A percentile compares a stretch with the other conserved stretches of the same genome.
Conservation (phyloP, 2,888 invertebrate species). For the Leistus spinibarbis region DNA sequence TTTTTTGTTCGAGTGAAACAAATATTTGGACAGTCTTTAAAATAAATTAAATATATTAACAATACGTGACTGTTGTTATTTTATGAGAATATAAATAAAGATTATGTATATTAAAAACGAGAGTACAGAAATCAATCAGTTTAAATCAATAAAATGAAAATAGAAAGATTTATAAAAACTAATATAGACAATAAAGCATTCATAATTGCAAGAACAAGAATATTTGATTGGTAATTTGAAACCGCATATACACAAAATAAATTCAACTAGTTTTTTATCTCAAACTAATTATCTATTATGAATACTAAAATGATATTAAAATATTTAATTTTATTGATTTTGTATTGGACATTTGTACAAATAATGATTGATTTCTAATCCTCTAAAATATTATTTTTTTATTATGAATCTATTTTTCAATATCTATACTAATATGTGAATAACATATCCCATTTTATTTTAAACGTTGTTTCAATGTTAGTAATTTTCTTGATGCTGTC, state of each 20-base stretch:
- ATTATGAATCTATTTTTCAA: constrained; percentile 2
- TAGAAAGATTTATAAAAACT: neutral
- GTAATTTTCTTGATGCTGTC: neutral
- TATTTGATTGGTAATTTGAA: neutral
- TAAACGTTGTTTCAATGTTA: constrained; percentile 19
- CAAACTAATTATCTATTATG: no score
- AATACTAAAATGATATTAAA: neutral
- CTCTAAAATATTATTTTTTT: neutral
- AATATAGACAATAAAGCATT: neutral
- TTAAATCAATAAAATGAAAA: neutral
- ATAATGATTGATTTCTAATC: neutral
- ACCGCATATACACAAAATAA: neutral
- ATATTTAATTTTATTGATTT: neutral
- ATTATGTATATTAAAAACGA: neutral
- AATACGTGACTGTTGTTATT: constrained; percentile 21
- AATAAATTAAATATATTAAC: neutral
- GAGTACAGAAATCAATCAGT: neutral
- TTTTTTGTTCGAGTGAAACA: constrained; percentile 10
- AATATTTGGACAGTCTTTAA: neutral
- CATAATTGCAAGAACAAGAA: neutral
- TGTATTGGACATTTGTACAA: no score
- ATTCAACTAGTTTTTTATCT: neutral
- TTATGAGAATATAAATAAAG: neutral
- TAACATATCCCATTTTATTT: constrained; percentile 31
- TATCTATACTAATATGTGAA: constrained; percentile 23